Evolutionary conservation across 1,140 invertebrate genomes (phyloP).

Genomic region (Dufourea novaeangliae): DNA sequence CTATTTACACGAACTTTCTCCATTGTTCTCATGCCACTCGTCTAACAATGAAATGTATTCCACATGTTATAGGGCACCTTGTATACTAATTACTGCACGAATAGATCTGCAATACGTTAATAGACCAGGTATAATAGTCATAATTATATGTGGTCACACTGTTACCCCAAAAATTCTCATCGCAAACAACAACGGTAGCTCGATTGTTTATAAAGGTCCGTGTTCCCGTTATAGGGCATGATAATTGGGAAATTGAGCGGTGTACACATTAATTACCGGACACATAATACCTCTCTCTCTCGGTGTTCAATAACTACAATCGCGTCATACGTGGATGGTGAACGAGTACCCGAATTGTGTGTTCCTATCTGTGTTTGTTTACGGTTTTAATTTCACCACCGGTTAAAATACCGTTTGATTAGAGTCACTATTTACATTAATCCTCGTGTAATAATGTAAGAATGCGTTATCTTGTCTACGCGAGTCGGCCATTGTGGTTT

Average conservation of each 20-base stretch:
- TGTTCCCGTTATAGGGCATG: neutral
- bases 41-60: too few relatives aligned
- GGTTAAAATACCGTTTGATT: conserved; percentile 15
- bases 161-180: neutral
- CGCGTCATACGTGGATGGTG: neutral
- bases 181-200: neutral
- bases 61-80: too few relatives aligned
- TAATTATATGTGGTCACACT: neutral
- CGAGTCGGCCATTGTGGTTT: neutral
- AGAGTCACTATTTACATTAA: neutral
- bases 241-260: conserved; percentile 19
- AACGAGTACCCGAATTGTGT: neutral
- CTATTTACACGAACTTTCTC: too few relatives aligned
- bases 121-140: too few relatives aligned
- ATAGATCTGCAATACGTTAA: neutral
- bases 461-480: neutral
- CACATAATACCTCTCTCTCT: neutral
- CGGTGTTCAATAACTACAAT: conserved; percentile 23
- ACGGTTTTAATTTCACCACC: conserved; percentile 3
- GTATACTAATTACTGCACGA: too few relatives aligned
- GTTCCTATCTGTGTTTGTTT: too few relatives aligned
- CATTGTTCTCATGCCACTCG: too few relatives aligned
- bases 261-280: conserved; percentile 26
- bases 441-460: conserved; percentile 2
- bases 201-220: neutral